Evolutionary conservation across 2,797 vertebrate genomes (phyloP).

Genomic region (Pangasius djambal): DNA sequence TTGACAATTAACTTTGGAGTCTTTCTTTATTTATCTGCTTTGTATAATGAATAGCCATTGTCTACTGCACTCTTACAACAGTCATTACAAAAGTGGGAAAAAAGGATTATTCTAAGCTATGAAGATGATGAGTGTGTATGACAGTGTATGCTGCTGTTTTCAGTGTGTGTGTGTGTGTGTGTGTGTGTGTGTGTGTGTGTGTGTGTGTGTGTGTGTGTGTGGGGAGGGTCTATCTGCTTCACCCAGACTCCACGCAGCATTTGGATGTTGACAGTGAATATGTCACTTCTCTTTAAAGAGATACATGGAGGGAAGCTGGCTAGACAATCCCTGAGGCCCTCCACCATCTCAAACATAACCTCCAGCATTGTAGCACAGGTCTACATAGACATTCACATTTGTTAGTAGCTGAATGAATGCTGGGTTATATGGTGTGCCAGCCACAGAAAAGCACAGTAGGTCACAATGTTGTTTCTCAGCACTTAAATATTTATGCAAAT

Average conservation of each 20-base stretch:
- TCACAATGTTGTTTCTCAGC: neutral
- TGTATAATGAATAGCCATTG: neutral
- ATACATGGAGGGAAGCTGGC: slow-evolving; percentile 22
- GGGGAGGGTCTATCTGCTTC: slow-evolving; percentile 22
- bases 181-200: no score
- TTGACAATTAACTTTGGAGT: neutral
- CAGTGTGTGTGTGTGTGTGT: neutral
- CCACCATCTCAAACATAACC: slow-evolving; percentile 14
- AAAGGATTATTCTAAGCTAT: neutral
- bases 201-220: slow-evolving; percentile 8
- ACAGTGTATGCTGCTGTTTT: slow-evolving; percentile 2
- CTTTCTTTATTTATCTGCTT: slow-evolving; percentile 6
- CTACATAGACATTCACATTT: slow-evolving; percentile 19
- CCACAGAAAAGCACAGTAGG: neutral
- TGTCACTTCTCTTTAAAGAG: slow-evolving; percentile 44
- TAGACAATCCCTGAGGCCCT: slow-evolving; percentile 6
- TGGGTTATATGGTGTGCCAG: neutral
- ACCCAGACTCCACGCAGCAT: slow-evolving; percentile 20
- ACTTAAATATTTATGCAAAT: no score
- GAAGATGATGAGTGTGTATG: slow-evolving; percentile 35
- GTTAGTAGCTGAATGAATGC: neutral
- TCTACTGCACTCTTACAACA: neutral
- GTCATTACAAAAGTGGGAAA: neutral
- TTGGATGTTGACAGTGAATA: slow-evolving; percentile 43
- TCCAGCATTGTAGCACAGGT: slow-evolving; percentile 9